Evolutionary conservation across 2,113 vertebrate species (phyloP), one percentile per base, ranked within the genome.

Genomic region (Pavo muticus): DNA sequence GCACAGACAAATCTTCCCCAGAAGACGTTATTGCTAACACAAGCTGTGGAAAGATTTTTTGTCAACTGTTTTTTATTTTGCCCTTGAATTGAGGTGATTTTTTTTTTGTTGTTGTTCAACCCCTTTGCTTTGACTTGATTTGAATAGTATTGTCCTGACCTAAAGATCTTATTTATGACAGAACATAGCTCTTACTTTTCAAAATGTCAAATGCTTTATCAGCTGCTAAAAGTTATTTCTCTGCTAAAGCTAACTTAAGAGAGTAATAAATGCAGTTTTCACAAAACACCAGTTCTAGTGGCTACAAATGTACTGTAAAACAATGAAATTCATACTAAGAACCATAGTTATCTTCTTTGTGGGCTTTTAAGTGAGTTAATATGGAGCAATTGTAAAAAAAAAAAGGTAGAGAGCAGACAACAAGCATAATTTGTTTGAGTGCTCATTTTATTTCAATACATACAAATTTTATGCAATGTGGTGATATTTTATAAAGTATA

Each of bases 1-100:
- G 91, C 50, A 68, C 94, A 96, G 96, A 97, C 88, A 95, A 97
- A 96, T 97, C 94, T 97, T 97, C 87, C 72, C 65, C 61, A 67
- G 40, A 95, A 92, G 77, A 93, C 48, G 32, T 27, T 80, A 69
- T 95, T 72, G 79, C 57, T 95, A 94, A 89, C 71, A 72, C 48
- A 74, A 92, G 85, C 61, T 50, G 37, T 65, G 65, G 59, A 81
- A 89, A 94, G 59, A 94, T 94, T 94, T 95, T 91, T 95, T 91
- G 76, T 91, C 69, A 88, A 73, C 61, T 81, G 54, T 90, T 95
- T 97, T 96, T 95, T 94, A 91, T 94, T 98, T 97, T 94, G 91
- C 75, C 97, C 96, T 98, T 98, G 97, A 97, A 93, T 48, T 75
- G 63, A 96, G 57, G 64, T 89, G 77, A 86, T 67, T 67, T 93